Percentiles rank a stretch among this genome's conserved stretches.
These are phyloP conservation scores for Abramis brama DNA, from an alignment of 2,113 vertebrate genomes.

Conservation along the genomic window DNA sequence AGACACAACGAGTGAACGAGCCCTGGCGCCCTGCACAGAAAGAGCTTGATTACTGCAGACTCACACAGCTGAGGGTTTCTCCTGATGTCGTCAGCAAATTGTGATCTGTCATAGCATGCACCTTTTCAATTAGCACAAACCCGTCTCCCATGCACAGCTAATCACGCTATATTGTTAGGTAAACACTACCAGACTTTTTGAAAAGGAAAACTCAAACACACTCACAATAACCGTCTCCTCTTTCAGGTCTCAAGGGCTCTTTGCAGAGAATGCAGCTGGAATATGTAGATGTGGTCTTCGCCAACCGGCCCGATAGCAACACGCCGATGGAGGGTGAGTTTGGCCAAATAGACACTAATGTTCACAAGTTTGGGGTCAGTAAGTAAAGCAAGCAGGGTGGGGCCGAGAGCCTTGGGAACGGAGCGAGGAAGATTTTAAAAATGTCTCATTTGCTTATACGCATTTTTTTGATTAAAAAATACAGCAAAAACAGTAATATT, in stretches of 20 bases:
- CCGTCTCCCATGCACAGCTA: not conserved
- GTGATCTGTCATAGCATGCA: not conserved
- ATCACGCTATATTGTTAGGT: not conserved
- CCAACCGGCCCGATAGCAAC: conserved; percentile 94
- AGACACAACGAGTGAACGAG: not conserved
- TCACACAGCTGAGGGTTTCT: not conserved
- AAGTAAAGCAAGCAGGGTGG: too few species aligned
- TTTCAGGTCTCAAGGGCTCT: conserved; percentile 90
- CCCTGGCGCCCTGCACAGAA: not conserved
- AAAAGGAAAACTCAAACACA: not conserved
- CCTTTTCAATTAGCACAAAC: not conserved
- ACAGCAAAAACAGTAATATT: not conserved
- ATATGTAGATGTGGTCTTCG: conserved; percentile 97
- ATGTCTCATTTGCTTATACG: too few species aligned
- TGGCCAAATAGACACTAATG: not conserved
- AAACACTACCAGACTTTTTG: not conserved
- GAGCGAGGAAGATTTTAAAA: too few species aligned
- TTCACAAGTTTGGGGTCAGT: too few species aligned
- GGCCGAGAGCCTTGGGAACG: too few species aligned
- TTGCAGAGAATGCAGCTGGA: conserved; percentile 95
- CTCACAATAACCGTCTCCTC: not conserved
- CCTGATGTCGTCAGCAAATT: not conserved
- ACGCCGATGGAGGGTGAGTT: conserved; percentile 98
- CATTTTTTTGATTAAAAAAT: not conserved
- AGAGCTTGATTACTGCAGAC: not conserved